Evolutionary conservation across 2,888 invertebrate species (phyloP).

Genomic region (Eulithis testata): DNA sequence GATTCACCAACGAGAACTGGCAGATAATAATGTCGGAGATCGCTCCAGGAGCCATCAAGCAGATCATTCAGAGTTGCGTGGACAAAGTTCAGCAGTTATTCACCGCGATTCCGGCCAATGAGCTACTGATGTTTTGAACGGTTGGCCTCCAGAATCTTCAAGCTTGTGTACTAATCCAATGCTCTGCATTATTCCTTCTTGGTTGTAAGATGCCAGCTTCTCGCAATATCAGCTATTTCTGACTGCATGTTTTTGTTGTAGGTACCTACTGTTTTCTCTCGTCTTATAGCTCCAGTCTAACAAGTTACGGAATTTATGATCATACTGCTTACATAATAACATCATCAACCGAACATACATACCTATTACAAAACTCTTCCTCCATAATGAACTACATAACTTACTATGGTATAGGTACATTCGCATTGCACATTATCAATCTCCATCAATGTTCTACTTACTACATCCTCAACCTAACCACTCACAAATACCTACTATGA

Average conservation of each 20-base stretch:
- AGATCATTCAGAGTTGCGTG: slow-evolving; percentile 70
- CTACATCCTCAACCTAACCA: no score
- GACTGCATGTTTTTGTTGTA: slow-evolving; percentile 2
- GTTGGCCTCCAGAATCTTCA: slow-evolving; percentile 50
- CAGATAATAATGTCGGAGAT: slow-evolving; percentile 76
- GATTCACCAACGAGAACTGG: slow-evolving; percentile 79
- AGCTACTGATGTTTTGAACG: slow-evolving; percentile 60
- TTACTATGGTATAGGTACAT: background rate
- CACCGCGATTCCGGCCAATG: slow-evolving; percentile 59
- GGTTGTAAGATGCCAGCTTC: background rate
- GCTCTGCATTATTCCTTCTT: background rate
- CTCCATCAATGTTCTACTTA: no score
- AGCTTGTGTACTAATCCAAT: background rate
- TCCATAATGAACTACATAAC: background rate
- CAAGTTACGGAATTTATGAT: background rate
- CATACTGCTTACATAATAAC: background rate
- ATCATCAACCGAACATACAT: background rate
- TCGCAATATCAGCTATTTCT: background rate
- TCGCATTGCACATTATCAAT: no score
- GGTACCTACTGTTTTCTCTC: background rate
- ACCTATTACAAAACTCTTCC: background rate
- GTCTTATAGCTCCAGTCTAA: background rate
- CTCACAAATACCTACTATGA: background rate
- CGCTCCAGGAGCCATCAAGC: slow-evolving; percentile 72
- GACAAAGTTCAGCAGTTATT: slow-evolving; percentile 69